phyloP scores from a whole-genome alignment of 2,888 invertebrate species.

The Polymixis flavicincta region DNA sequence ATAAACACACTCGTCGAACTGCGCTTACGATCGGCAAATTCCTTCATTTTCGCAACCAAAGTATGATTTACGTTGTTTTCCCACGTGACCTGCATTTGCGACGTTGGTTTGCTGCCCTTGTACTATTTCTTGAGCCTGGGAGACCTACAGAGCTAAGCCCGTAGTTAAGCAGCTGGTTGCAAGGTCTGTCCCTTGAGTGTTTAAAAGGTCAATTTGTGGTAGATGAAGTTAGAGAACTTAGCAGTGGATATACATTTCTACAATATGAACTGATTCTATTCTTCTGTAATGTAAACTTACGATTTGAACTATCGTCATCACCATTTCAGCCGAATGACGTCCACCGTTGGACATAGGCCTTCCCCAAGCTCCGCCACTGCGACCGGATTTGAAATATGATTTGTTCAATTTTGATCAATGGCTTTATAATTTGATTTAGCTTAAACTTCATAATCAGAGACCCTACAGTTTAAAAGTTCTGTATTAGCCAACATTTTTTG shows the following conservation, averaged over 20 bases:
- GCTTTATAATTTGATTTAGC: background rate
- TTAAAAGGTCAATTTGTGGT: conserved; percentile 33
- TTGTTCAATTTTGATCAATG: background rate
- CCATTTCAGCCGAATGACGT: no score
- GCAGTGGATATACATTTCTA: background rate
- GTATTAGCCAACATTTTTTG: background rate
- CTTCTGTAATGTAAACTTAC: background rate
- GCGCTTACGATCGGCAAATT: conserved; percentile 60
- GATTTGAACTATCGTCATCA: no score
- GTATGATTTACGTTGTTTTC: conserved; percentile 27
- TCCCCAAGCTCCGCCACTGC: no score
- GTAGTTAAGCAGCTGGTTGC: conserved; percentile 14
- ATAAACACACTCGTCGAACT: conserved; percentile 29
- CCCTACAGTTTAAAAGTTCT: background rate
- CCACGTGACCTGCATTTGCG: conserved; percentile 31
- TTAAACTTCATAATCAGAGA: background rate
- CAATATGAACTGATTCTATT: background rate
- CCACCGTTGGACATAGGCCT: no score
- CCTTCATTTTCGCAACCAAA: conserved; percentile 52
- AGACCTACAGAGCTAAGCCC: conserved; percentile 26
- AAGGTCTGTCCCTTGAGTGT: conserved; percentile 22
- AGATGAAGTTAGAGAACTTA: conserved; percentile 13
- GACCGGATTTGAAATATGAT: no score
- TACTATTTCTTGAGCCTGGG: conserved; percentile 29
- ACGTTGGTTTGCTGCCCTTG: conserved; percentile 38